These are phyloP conservation scores for Aricia artaxerxes DNA, from an alignment of 2,888 invertebrate species.

Conservation along the genomic window DNA sequence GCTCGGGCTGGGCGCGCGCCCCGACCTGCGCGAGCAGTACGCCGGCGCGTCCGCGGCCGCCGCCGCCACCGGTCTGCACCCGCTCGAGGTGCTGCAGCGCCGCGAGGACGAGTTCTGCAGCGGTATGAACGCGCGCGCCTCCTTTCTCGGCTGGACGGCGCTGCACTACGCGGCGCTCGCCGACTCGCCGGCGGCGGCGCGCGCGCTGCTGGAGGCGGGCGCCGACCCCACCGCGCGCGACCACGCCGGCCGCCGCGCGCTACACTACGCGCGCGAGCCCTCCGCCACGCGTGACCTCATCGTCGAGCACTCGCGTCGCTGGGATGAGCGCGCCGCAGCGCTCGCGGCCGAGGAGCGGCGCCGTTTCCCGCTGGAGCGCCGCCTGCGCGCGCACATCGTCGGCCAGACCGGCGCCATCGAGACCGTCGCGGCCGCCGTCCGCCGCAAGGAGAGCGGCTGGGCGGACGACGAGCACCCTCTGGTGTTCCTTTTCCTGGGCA, in stretches of 20 bases:
- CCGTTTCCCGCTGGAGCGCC: constrained; percentile 89
- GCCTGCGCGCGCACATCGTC: constrained; percentile 90
- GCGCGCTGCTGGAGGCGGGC: constrained; percentile 85
- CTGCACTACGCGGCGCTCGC: constrained; percentile 93
- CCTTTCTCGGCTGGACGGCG: constrained; percentile 92
- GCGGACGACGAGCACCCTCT: constrained; percentile 95
- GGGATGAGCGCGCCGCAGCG: constrained; percentile 79
- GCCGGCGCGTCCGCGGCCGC: constrained; percentile 85
- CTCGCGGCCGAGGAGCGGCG: constrained; percentile 89
- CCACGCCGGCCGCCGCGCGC: constrained; percentile 87
- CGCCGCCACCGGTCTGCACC: constrained; percentile 83
- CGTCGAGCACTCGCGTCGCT: constrained; percentile 68
- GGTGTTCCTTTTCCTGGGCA: constrained; percentile 94
- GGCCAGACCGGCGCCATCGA: constrained; percentile 92
- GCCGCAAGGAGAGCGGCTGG: constrained; percentile 96
- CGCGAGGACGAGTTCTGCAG: constrained; percentile 92
- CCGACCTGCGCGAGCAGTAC: constrained; percentile 88
- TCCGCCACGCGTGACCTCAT: constrained; percentile 83
- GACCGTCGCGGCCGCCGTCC: constrained; percentile 89
- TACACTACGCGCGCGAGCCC: constrained; percentile 85
- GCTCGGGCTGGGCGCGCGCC: constrained; percentile 88
- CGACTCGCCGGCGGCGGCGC: constrained; percentile 83
- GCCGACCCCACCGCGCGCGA: constrained; percentile 88
- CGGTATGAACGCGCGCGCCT: constrained; percentile 84
- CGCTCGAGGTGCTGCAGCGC: constrained; percentile 84